These are phyloP conservation scores for Imbricaverruca yamaguchii DNA, from an alignment of 2,888 invertebrate genomes.

Conservation along the genomic window DNA sequence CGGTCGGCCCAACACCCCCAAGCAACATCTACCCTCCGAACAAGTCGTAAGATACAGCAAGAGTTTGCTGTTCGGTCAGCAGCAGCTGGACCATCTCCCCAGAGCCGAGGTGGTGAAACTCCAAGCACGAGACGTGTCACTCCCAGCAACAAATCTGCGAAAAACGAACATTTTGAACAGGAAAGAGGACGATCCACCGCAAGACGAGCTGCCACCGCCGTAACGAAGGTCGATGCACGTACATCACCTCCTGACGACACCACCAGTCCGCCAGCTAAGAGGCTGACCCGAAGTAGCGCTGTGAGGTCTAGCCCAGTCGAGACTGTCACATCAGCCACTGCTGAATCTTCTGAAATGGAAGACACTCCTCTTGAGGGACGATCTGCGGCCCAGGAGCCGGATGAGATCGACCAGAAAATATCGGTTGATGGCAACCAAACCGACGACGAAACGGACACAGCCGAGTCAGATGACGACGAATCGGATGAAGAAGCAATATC, in stretches of 20 bases:
- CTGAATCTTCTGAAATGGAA: not conserved
- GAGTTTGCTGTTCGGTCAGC: not conserved
- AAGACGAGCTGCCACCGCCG: not conserved
- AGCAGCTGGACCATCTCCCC: not conserved
- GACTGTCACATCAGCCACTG: not conserved
- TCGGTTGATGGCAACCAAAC: not conserved
- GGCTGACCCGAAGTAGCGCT: not conserved
- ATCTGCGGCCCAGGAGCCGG: not conserved
- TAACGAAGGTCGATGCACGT: not conserved
- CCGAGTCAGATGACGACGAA: not conserved
- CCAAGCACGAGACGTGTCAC: not conserved
- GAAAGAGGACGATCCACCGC: not conserved
- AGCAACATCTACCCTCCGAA: not conserved
- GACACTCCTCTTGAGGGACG: not conserved
- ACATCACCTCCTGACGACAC: not conserved
- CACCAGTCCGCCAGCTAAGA: not conserved
- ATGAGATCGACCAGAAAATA: not conserved
- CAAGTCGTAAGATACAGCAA: not conserved
- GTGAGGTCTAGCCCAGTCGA: not conserved
- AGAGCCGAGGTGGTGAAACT: not conserved
- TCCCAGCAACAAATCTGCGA: not conserved
- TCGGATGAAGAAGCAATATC: not conserved
- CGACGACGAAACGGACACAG: not conserved
- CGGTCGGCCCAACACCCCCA: not conserved
- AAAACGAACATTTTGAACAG: not conserved